Conservation (phyloP, 2,113 vertebrate genomes). For the Rhipidura dahli region DNA sequence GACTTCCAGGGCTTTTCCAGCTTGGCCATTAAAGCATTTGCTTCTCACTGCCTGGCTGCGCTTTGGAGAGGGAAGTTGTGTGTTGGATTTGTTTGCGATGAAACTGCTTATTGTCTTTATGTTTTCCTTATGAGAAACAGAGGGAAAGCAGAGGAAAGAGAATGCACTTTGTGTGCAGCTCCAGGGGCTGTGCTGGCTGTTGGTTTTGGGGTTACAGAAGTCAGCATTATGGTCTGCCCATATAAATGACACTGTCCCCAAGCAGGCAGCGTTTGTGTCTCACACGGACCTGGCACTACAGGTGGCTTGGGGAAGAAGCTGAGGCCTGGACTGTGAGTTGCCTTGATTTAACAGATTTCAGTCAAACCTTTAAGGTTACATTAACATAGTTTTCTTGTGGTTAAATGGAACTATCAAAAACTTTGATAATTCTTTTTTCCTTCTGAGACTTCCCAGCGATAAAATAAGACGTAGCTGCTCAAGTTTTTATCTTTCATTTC, state of each 20-base stretch:
- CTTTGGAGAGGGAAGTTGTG: neutral
- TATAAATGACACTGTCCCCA: neutral
- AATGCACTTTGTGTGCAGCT: neutral
- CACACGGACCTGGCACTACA: fast-evolving
- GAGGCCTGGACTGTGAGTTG: neutral
- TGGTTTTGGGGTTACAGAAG: neutral
- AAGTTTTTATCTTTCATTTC: slow-evolving; percentile 50
- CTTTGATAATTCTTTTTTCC: neutral
- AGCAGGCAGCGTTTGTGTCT: neutral
- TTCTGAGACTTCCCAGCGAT: slow-evolving; percentile 27
- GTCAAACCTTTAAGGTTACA: slow-evolving; percentile 2
- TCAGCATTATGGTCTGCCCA: neutral
- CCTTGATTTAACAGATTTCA: neutral
- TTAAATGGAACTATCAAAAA: slow-evolving; percentile 48
- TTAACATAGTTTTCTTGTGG: slow-evolving; percentile 4
- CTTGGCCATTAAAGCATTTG: neutral
- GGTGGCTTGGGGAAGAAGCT: neutral
- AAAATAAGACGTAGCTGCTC: slow-evolving; percentile 13
- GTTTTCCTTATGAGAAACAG: neutral
- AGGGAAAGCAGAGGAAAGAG: fast-evolving
- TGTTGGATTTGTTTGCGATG: neutral
- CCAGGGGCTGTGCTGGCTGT: neutral
- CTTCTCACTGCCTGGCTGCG: neutral
- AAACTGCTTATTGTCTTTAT: neutral
- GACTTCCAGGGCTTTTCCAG: slow-evolving; percentile 6